These are phyloP conservation scores for Nipponia nippon DNA, from an alignment of 2,113 vertebrate species.

Conservation along the genomic window DNA sequence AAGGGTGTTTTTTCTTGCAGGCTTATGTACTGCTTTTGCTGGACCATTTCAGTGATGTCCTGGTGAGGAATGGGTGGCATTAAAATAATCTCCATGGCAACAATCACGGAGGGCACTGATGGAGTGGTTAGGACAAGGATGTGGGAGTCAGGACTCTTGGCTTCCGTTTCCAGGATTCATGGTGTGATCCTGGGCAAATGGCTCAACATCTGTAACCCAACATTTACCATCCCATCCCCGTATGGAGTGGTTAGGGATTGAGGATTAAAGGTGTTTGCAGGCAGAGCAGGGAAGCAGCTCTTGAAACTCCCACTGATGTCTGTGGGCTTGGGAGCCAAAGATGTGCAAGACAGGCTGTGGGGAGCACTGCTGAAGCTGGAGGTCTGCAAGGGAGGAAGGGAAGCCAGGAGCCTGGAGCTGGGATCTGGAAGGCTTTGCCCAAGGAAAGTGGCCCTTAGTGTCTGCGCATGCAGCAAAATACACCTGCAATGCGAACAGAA, in stretches of 20 bases:
- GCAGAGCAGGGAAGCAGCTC: background rate
- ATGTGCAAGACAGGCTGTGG: background rate
- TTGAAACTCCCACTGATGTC: background rate
- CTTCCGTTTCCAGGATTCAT: background rate
- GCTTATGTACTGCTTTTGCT: background rate
- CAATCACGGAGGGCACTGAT: background rate
- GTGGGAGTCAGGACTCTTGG: background rate
- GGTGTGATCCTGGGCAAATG: background rate
- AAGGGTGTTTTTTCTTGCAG: background rate
- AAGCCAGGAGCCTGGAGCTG: background rate
- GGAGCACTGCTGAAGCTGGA: background rate
- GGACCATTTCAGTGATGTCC: background rate
- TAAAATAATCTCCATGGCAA: conserved; percentile 5
- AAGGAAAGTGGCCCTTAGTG: background rate
- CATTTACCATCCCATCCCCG: background rate
- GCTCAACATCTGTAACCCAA: background rate
- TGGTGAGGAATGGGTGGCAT: background rate
- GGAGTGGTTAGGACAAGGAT: background rate
- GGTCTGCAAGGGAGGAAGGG: background rate
- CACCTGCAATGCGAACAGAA: background rate
- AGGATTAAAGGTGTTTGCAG: background rate
- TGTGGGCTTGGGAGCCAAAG: background rate
- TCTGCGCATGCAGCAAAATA: background rate
- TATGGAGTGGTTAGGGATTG: background rate
- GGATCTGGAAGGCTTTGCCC: background rate